phyloP scores from a whole-genome alignment of 1,140 invertebrate genomes.

The Hormaphis cornu region DNA sequence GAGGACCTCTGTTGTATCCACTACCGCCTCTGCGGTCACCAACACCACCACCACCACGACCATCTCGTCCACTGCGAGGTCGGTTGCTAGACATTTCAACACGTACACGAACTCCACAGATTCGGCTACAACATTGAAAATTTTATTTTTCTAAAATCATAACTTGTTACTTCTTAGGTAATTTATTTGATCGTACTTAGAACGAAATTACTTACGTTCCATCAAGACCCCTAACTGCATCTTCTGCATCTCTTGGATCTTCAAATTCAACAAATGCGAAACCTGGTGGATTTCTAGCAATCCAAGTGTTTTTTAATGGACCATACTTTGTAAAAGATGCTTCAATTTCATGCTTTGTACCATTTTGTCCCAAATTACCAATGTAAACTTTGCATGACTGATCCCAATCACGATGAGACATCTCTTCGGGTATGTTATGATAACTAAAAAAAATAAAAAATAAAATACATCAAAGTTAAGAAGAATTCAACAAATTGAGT shows the following conservation, averaged over 20 bases:
- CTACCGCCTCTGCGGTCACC: slow-evolving; percentile 22
- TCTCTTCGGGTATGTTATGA: neutral
- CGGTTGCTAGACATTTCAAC: slow-evolving; percentile 65
- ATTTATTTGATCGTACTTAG: neutral
- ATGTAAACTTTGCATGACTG: slow-evolving; percentile 96
- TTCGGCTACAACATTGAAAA: slow-evolving; percentile 48
- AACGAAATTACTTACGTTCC: slow-evolving; percentile 66
- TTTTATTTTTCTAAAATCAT: neutral
- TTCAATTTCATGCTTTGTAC: slow-evolving; percentile 85
- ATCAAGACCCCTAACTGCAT: slow-evolving; percentile 89
- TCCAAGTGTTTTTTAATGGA: slow-evolving; percentile 91
- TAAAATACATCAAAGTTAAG: too few species aligned
- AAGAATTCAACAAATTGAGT: too few species aligned
- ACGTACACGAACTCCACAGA: slow-evolving; percentile 70
- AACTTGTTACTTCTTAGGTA: neutral
- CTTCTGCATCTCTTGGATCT: slow-evolving; percentile 92
- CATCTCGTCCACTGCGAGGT: slow-evolving; percentile 25
- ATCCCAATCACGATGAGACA: slow-evolving; percentile 74
- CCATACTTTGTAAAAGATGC: slow-evolving; percentile 91
- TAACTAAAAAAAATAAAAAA: neutral
- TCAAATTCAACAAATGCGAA: slow-evolving; percentile 99
- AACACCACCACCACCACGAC: slow-evolving; percentile 25
- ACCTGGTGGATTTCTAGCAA: slow-evolving; percentile 84
- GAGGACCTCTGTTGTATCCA: slow-evolving; percentile 24
- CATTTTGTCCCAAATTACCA: slow-evolving; percentile 87